These are phyloP conservation scores for Aselliscus stoliczkanus DNA, from an alignment of 2,797 vertebrate genomes.

Conservation along the genomic window DNA sequence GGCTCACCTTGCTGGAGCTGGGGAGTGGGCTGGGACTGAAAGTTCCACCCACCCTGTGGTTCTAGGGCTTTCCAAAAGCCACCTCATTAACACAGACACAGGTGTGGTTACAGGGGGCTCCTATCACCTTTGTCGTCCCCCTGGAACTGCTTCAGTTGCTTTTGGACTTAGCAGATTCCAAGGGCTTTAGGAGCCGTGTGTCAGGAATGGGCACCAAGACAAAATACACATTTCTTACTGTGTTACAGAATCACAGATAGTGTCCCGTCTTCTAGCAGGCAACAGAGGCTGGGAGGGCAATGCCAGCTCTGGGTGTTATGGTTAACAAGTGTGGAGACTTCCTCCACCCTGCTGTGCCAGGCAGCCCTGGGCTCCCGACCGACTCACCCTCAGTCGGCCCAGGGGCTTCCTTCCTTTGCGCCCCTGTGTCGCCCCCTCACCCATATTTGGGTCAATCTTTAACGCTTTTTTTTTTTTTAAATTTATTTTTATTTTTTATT, in stretches of 20 bases:
- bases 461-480: too few species aligned
- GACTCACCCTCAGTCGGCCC: not conserved
- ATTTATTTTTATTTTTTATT: too few species aligned
- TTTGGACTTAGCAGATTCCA: not conserved
- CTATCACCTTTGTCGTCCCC: not conserved
- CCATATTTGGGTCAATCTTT: not conserved
- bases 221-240: rapidly evolving
- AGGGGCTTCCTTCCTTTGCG: not conserved
- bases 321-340: not conserved
- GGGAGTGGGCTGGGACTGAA: not conserved
- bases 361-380: not conserved
- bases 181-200: not conserved
- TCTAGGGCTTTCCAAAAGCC: not conserved
- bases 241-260: not conserved
- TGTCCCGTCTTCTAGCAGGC: not conserved
- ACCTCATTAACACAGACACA: not conserved
- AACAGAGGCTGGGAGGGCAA: not conserved
- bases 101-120: not conserved
- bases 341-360: not conserved
- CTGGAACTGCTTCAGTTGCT: too few species aligned
- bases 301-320: too few species aligned
- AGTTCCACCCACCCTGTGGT: not conserved
- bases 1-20: not conserved
- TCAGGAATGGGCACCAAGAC: not conserved
- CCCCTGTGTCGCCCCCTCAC: not conserved